A percentile compares a stretch with the other conserved stretches of the same genome.
Evolutionary conservation across 1,140 invertebrate genomes (phyloP).

Genomic region (Drosophila pruinosa): DNA sequence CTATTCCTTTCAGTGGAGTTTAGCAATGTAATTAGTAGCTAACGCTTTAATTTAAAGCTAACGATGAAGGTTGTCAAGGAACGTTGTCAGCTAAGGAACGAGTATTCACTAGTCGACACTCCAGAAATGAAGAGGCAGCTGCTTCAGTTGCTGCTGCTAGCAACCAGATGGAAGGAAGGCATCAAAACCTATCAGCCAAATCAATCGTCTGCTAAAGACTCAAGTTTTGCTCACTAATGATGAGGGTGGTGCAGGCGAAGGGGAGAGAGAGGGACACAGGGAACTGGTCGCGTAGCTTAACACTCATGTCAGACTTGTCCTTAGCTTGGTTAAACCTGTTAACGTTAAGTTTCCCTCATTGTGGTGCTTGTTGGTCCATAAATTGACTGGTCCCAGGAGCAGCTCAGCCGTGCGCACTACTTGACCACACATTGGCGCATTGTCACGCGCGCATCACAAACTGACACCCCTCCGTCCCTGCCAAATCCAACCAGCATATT

Average conservation of each 20-base stretch:
- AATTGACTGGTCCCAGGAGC: constrained; percentile 47
- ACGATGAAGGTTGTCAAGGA: neutral
- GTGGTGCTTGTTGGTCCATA: constrained; percentile 39
- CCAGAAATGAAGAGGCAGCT: neutral
- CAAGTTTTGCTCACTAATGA: constrained; percentile 71
- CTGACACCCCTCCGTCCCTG: neutral
- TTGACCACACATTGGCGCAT: constrained; percentile 79
- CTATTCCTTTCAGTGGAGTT: neutral
- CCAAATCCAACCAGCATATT: constrained; percentile 61
- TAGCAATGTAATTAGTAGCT: neutral
- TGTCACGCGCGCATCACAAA: constrained; percentile 60
- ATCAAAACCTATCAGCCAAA: constrained; percentile 23
- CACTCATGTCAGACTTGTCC: constrained; percentile 65
- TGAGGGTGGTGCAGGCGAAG: constrained; percentile 27
- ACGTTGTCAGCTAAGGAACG: neutral
- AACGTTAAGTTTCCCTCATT: constrained; percentile 71
- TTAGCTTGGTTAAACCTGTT: constrained; percentile 78
- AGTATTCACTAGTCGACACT: neutral
- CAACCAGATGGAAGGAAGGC: neutral
- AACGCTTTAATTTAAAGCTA: neutral
- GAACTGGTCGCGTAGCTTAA: neutral
- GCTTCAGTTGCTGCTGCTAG: neutral
- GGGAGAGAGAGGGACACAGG: neutral
- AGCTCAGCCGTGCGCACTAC: constrained; percentile 72
- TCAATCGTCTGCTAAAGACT: constrained; percentile 62